Evolutionary conservation across 2,797 vertebrate species (phyloP).

Genomic region (Sandelia bainsii): DNA sequence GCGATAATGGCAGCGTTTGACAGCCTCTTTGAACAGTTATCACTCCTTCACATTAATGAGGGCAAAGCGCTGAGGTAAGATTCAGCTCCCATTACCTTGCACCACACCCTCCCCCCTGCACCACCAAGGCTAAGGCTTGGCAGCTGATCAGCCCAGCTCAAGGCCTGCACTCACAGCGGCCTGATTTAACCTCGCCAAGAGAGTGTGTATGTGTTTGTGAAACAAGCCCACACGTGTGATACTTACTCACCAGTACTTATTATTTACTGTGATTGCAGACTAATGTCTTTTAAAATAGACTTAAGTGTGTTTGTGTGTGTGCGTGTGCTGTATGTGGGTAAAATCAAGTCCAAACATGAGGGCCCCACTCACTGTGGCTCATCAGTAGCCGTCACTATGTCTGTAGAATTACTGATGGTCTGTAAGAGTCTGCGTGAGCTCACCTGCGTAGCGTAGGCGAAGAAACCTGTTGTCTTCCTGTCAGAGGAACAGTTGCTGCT

Average conservation of each 20-base stretch:
- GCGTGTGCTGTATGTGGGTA: conserved; percentile 22
- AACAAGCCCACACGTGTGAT: conserved; percentile 67
- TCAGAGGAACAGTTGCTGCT: conserved; percentile 81
- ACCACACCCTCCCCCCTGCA: conserved; percentile 47
- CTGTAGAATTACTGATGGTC: conserved; percentile 30
- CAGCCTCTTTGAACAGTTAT: conserved; percentile 76
- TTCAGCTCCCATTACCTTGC: conserved; percentile 58
- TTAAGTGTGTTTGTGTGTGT: conserved; percentile 10
- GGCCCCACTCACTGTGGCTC: conserved; percentile 34
- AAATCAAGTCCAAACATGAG: conserved; percentile 58
- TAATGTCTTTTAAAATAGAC: conserved; percentile 39
- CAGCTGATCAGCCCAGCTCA: conserved; percentile 69
- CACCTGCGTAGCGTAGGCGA: conserved; percentile 98
- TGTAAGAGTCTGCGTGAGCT: conserved; percentile 13
- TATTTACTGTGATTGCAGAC: conserved; percentile 46
- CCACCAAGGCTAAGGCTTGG: conserved; percentile 71
- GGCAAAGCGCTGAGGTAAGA: conserved; percentile 72
- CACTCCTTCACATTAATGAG: conserved; percentile 78
- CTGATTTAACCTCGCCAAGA: conserved; percentile 61
- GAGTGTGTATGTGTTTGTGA: conserved; percentile 17
- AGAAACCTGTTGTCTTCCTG: conserved; percentile 92
- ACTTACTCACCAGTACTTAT: conserved; percentile 59
- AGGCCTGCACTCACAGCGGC: conserved; percentile 65
- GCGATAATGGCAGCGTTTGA: conserved; percentile 65
- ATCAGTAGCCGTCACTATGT: conserved; percentile 28